Evolutionary conservation across 2,888 invertebrate species (phyloP).

Genomic region (Conus canariensis): DNA sequence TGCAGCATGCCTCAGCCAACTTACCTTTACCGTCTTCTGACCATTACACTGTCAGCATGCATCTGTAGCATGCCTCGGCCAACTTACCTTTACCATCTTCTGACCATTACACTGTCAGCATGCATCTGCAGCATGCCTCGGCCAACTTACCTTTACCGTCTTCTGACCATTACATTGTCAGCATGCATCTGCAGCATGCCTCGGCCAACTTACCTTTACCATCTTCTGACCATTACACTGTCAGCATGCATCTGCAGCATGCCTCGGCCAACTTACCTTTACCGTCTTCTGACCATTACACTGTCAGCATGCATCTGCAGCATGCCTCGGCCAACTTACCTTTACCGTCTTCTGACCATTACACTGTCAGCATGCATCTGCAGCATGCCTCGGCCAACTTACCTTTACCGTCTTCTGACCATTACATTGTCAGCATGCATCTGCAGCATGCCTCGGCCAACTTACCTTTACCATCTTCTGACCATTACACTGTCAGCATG

Average conservation of each 20-base stretch:
- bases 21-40: constrained; percentile 41
- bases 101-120: too few species aligned
- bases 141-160: constrained; percentile 41
- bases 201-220: constrained; percentile 39
- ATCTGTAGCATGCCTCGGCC: not conserved
- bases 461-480: constrained; percentile 42
- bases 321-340: constrained; percentile 33
- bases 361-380: too few species aligned
- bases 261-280: constrained; percentile 35
- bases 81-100: constrained; percentile 42
- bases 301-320: not conserved
- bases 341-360: not conserved
- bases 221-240: too few species aligned
- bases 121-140: not conserved
- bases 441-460: not conserved
- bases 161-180: too few species aligned
- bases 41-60: too few species aligned
- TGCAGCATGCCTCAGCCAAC: not conserved
- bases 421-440: too few species aligned
- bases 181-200: not conserved
- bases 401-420: constrained; percentile 36
- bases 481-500: too few species aligned
- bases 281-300: not conserved
- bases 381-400: not conserved
- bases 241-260: not conserved